Base-by-base conservation (phyloP, 2,888 invertebrate species). In the Dryobotodes eremita region DNA sequence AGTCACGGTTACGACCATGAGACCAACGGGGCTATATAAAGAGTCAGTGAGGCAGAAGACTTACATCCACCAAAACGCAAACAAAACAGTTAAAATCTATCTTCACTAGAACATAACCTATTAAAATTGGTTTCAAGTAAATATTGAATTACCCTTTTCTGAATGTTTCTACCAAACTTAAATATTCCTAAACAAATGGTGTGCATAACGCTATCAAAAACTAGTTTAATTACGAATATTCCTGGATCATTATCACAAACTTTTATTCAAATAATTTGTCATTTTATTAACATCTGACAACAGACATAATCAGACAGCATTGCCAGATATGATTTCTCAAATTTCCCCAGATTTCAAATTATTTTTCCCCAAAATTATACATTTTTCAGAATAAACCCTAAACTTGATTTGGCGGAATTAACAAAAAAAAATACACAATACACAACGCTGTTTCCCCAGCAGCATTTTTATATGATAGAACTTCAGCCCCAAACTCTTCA, bases 131-230 rank as follows among this genome's bases (percentile, higher is more conserved):
- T 59, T n/a, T 57, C 6, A 31, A 57, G n/a, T 59, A 42, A 57
- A 57, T 64, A 57, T 36, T 64, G 48, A 82, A 31, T 82, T 87
- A 91, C 91, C 90, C 87, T 86, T 75, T 85, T 82, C 26, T 88
- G 79, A 5, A 89, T 82, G 77, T 82, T 86, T 65, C 83, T 82
- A 80, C 83, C 79, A 55, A 87, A 76, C 50, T 89, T 89, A 15
- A 86, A 65, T 71, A 90, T 61, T 77, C 82, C 80, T 70, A 82
- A 76, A 73, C 77, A 89, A 65, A 82, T 82, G 72, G 75, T 83
- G 69, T 84, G 80, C 93, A 93, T 93, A 70, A 89, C 91, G 86
- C 42, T 72, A 26, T 80, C 55, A 59, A 36, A 57, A 70, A 65
- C 26, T 8, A 8, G 53, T 64, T 10, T 77, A 20, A 17, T 8